Base-by-base conservation (phyloP, 2,888 invertebrate genomes). In the Machimus rusticus region DNA sequence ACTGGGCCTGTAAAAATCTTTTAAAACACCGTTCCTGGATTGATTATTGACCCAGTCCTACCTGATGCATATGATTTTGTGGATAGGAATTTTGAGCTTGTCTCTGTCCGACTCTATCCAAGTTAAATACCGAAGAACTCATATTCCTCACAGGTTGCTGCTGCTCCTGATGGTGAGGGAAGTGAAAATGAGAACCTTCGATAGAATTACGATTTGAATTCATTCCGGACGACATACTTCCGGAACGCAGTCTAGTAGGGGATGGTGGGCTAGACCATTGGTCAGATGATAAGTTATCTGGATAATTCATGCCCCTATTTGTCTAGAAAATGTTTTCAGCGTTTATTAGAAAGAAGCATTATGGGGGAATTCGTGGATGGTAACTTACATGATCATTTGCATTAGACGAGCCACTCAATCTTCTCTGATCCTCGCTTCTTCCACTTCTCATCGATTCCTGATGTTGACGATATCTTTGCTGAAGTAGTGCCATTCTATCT, bases 391-490 rank as follows among this genome's bases (percentile, higher is more conserved):
- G 74, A 16, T 85, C 74, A 46, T 85, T 39, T 3, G 31, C 51
- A 37, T 76, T 77, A 19, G 51, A 76, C 1, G 77, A 19, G 28
- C n/a, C 16, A 74, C 43, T 79, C 12, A 19, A 31, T 43, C 43
- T 23, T 51, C 31, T 31, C 28, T 55, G 51, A 74, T 86, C 78
- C 19, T 78, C 66, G n/a, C 8, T 34, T 37, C 78, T 79, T 19
- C 88, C 89, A 34, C 86, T 78, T 46, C 93, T 92, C 93, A 94
- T 94, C 16, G 93, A 93, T 51, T 94, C 93, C 91, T 94, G 94
- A 90, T 94, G 94, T 89, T 94, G 94, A 57, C 94, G 93, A 89
- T 95, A 94, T 74, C 94, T 92, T 90, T 94, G 94, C 90, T 94
- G 94, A 78, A 94, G 90, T 43, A 91, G 87, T 12, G 93, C 91